Conservation (phyloP, 2,113 vertebrate genomes). For the Semicossyphus pulcher region DNA sequence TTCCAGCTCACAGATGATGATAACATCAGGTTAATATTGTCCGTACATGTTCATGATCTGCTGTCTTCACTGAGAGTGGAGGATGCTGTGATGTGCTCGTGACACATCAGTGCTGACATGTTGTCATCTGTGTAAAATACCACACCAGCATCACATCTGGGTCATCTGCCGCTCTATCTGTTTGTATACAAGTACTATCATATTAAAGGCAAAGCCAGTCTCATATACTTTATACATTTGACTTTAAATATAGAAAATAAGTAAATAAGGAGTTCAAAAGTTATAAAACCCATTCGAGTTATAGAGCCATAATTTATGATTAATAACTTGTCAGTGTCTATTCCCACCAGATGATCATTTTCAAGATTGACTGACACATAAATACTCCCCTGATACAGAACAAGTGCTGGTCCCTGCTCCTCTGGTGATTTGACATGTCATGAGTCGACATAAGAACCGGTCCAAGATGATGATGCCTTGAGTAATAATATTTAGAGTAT, state of each 20-base stretch:
- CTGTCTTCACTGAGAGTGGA: too few relatives aligned
- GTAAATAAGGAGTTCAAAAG: too few relatives aligned
- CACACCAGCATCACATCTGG: constrained; percentile 11
- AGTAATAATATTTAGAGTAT: constrained; percentile 25
- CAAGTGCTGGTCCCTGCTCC: not conserved
- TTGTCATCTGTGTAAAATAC: constrained; percentile 55
- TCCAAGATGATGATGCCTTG: not conserved
- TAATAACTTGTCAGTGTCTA: not conserved
- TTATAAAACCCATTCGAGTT: too few relatives aligned
- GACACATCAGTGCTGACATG: constrained; percentile 11
- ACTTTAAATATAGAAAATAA: too few relatives aligned
- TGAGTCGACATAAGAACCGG: not conserved
- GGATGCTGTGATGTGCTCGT: constrained; percentile 8
- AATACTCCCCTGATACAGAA: not conserved
- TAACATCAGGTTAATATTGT: not conserved
- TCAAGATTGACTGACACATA: not conserved
- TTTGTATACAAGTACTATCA: not conserved
- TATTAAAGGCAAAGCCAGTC: not conserved
- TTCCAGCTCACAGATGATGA: not conserved
- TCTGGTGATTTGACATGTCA: not conserved
- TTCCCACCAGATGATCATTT: constrained; percentile 1
- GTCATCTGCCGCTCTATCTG: not conserved
- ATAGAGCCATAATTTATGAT: not conserved
- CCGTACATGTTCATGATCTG: not conserved
- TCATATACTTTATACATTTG: not conserved